Percentiles rank a stretch among this genome's conserved stretches.
These are phyloP conservation scores for Leuciscus idus DNA, from an alignment of 2,113 vertebrate species.

Conservation along the genomic window DNA sequence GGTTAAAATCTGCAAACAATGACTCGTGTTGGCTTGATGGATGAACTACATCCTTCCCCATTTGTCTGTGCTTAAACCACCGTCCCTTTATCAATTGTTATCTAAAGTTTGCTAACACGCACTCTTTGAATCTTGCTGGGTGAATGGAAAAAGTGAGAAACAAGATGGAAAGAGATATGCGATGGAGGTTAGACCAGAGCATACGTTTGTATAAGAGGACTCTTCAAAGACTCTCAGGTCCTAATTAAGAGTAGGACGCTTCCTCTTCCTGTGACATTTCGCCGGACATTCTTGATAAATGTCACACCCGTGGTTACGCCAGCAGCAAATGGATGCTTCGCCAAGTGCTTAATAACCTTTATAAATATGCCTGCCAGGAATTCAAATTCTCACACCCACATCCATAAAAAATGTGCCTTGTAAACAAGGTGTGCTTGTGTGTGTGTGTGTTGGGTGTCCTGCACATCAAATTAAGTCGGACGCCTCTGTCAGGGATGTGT, in stretches of 20 bases:
- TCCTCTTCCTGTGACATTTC: constrained; percentile 74
- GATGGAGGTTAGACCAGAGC: constrained; percentile 65
- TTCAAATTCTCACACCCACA: constrained; percentile 72
- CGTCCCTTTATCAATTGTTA: constrained; percentile 75
- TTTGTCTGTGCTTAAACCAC: constrained; percentile 77
- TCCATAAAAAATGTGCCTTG: constrained; percentile 68
- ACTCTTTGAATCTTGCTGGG: constrained; percentile 58
- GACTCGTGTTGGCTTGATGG: constrained; percentile 72
- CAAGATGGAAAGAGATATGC: constrained; percentile 58
- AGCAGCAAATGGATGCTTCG: constrained; percentile 77
- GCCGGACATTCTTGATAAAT: constrained; percentile 74
- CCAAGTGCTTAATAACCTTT: constrained; percentile 81
- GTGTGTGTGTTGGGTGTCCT: constrained; percentile 33
- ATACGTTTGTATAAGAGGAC: constrained; percentile 71
- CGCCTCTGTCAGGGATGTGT: not conserved
- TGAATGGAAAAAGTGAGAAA: constrained; percentile 12
- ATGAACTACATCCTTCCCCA: constrained; percentile 77
- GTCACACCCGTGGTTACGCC: constrained; percentile 77
- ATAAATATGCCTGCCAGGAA: constrained; percentile 77
- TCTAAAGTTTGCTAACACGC: constrained; percentile 72
- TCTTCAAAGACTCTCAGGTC: constrained; percentile 72
- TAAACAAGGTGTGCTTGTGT: constrained; percentile 57
- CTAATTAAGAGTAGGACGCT: constrained; percentile 73
- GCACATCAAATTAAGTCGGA: not conserved
- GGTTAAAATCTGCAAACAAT: constrained; percentile 81